phyloP scores from a whole-genome alignment of 2,888 invertebrate species.

The Anaspis maculata region DNA sequence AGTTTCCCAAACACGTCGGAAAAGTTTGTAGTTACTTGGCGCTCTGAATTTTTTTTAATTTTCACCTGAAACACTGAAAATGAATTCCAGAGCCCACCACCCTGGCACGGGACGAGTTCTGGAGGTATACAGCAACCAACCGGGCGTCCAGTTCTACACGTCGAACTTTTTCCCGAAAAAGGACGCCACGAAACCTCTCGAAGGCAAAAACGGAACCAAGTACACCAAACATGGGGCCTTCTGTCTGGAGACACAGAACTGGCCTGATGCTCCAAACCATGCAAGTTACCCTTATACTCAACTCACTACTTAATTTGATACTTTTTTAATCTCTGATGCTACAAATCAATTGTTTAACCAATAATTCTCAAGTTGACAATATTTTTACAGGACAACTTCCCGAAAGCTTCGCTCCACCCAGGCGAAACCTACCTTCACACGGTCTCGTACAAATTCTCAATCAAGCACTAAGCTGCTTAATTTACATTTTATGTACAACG shows the following conservation, averaged over 20 bases:
- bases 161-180: constrained; percentile 62
- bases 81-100: constrained; percentile 53
- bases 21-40: no score
- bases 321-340: not conserved
- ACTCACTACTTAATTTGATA: constrained; percentile 1
- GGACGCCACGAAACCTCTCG: constrained; percentile 15
- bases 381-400: constrained; percentile 62
- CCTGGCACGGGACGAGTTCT: constrained; percentile 63
- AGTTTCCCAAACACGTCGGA: no score
- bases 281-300: constrained; percentile 42
- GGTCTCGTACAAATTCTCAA: constrained; percentile 32
- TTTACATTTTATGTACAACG: no score
- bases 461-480: constrained; percentile 11
- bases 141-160: constrained; percentile 87
- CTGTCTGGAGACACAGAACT: constrained; percentile 88
- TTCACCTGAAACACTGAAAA: no score
- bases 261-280: constrained; percentile 83
- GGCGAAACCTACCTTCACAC: constrained; percentile 63
- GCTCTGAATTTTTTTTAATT: no score
- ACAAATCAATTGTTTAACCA: not conserved
- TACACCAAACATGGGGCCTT: constrained; percentile 54
- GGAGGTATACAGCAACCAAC: constrained; percentile 78
- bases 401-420: constrained; percentile 62
- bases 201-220: constrained; percentile 26
- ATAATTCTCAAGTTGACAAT: constrained; percentile 6